These are phyloP conservation scores for Drosophila micromelanica DNA, from an alignment of 1,140 invertebrate species.

Conservation along the genomic window DNA sequence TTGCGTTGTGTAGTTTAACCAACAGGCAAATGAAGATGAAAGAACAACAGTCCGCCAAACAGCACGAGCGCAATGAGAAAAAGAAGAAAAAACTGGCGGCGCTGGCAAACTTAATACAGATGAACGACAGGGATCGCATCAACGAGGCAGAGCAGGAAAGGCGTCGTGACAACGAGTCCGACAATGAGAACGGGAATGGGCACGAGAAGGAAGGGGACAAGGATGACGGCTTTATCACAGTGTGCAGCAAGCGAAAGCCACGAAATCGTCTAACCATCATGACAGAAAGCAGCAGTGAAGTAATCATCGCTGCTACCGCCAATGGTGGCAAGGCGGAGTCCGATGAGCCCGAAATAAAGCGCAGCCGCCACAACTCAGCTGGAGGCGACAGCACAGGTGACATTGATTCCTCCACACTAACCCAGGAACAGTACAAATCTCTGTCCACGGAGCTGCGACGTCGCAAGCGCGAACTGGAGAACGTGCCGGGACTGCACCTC, in stretches of 20 bases:
- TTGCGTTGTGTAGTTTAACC: constrained; percentile 50
- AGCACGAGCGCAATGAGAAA: constrained; percentile 86
- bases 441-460: constrained; percentile 86
- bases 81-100: constrained; percentile 88
- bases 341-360: constrained; percentile 48
- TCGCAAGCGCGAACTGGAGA: constrained; percentile 85
- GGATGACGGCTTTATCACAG: constrained; percentile 61
- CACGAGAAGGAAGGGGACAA: constrained; percentile 5
- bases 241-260: constrained; percentile 64
- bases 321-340: constrained; percentile 9
- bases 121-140: constrained; percentile 86
- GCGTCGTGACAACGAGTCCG: constrained; percentile 25
- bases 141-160: constrained; percentile 55
- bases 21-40: constrained; percentile 65
- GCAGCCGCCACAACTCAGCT: constrained; percentile 41
- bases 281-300: constrained; percentile 23
- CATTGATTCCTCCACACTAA: constrained; percentile 54
- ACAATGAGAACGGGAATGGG: too few relatives aligned
- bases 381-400: constrained; percentile 55
- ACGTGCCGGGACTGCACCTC: constrained; percentile 86
- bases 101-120: constrained; percentile 86
- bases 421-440: constrained; percentile 85
- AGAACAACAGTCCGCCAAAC: constrained; percentile 80
- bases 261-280: constrained; percentile 58
- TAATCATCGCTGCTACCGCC: neutral